A percentile compares a stretch with the other conserved stretches of the same genome.
Conservation (phyloP, 2,888 invertebrate species). For the Eumacrocentrus americanus region DNA sequence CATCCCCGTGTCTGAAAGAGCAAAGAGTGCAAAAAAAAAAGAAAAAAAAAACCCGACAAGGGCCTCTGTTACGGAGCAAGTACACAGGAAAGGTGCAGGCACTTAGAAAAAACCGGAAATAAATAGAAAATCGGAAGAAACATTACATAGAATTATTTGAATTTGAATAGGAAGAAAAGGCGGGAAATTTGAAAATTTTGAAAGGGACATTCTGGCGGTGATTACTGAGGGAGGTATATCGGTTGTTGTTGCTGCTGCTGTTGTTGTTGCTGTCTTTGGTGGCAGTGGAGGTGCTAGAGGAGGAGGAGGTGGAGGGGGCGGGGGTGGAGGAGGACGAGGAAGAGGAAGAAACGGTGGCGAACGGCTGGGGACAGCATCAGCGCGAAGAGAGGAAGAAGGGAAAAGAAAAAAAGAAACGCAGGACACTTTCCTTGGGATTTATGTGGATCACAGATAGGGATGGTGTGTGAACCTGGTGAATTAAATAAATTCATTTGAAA, state of each 20-base stretch:
- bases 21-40: constrained; percentile 7
- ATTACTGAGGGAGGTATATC: constrained; percentile 34
- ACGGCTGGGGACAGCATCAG: background rate
- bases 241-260: constrained; percentile 36
- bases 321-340: constrained; percentile 23
- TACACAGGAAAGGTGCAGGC: constrained; percentile 29
- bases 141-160: no score
- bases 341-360: constrained; percentile 30
- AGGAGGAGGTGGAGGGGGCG: constrained; percentile 29
- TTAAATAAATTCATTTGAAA: no score
- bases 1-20: constrained; percentile 10
- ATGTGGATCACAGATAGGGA: background rate
- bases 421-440: background rate
- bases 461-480: background rate
- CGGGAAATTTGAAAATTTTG: constrained; percentile 29
- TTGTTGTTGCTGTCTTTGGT: constrained; percentile 37
- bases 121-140: constrained; percentile 10
- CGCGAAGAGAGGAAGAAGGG: background rate
- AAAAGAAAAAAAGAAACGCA: background rate
- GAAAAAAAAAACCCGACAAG: constrained; percentile 3
- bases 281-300: constrained; percentile 37
- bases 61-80: constrained; percentile 26
- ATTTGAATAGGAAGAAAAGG: constrained; percentile 22
- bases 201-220: constrained; percentile 16
- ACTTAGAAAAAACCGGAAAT: constrained; percentile 19